Percentiles rank a stretch among this genome's conserved stretches.
Conservation (phyloP, 2,113 vertebrate genomes). For the Sarotherodon lohbergeri region DNA sequence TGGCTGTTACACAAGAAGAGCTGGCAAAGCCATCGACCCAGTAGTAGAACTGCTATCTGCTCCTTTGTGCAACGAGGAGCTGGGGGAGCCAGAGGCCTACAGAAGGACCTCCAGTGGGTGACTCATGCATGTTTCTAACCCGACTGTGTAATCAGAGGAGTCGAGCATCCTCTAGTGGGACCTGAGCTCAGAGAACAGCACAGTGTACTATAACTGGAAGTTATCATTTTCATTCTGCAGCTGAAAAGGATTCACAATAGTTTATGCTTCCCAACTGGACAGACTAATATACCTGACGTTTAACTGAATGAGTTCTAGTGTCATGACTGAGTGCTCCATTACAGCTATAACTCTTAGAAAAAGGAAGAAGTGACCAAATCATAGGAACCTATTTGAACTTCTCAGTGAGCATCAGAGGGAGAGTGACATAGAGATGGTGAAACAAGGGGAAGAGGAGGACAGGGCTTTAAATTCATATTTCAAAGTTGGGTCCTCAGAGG, state of each 20-base stretch:
- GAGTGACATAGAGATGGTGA: neutral
- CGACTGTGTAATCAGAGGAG: neutral
- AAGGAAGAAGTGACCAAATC: neutral
- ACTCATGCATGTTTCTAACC: neutral
- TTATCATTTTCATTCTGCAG: neutral
- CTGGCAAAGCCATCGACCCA: neutral
- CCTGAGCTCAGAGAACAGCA: neutral
- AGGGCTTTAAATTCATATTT: neutral
- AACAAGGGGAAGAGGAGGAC: neutral
- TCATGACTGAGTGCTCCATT: neutral
- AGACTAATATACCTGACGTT: neutral
- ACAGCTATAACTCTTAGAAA: neutral
- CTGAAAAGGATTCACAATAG: neutral
- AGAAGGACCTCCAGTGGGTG: fast-evolving
- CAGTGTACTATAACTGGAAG: neutral
- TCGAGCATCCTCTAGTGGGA: neutral
- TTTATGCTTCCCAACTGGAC: neutral
- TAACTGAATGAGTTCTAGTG: neutral
- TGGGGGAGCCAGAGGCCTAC: neutral
- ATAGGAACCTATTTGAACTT: neutral
- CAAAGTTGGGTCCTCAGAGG: neutral
- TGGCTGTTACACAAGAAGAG: neutral
- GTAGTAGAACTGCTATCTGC: neutral
- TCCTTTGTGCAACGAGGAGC: neutral
- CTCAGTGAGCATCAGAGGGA: neutral